Percentiles rank a stretch among this genome's conserved stretches.
phyloP scores from a whole-genome alignment of 2,797 vertebrate genomes.

The Leuciscus waleckii region DNA sequence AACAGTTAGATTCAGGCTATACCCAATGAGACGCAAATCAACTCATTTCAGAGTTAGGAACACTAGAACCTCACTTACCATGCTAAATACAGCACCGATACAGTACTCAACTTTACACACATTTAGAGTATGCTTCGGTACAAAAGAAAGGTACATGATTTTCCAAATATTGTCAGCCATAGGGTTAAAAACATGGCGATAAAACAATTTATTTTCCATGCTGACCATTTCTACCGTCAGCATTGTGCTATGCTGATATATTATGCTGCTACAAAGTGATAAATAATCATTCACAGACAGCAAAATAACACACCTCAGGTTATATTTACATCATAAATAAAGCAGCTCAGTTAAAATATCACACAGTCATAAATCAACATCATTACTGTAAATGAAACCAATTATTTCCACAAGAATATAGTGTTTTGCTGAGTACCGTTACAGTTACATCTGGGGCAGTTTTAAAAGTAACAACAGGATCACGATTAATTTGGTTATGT shows the following conservation, averaged over 20 bases:
- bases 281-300: conserved; percentile 7
- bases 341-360: conserved; percentile 38
- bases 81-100: background rate
- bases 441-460: background rate
- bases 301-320: conserved; percentile 34
- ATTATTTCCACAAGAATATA: conserved; percentile 22
- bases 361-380: conserved; percentile 22
- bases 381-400: background rate
- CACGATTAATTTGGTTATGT: background rate
- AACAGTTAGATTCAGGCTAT: conserved; percentile 59
- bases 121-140: background rate
- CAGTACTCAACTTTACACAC: background rate
- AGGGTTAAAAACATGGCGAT: background rate
- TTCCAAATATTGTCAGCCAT: background rate
- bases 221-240: conserved; percentile 28
- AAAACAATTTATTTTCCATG: background rate
- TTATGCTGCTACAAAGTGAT: background rate
- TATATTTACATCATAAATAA: conserved; percentile 63
- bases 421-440: conserved; percentile 37
- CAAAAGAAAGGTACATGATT: background rate
- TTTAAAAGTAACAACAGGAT: background rate
- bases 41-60: conserved; percentile 28
- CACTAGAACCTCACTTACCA: background rate
- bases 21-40: conserved; percentile 48
- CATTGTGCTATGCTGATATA: background rate